Percentiles rank a stretch among this genome's conserved stretches.
These are phyloP conservation scores for Bombus soroeensis DNA, from an alignment of 1,140 invertebrate species.

Conservation along the genomic window DNA sequence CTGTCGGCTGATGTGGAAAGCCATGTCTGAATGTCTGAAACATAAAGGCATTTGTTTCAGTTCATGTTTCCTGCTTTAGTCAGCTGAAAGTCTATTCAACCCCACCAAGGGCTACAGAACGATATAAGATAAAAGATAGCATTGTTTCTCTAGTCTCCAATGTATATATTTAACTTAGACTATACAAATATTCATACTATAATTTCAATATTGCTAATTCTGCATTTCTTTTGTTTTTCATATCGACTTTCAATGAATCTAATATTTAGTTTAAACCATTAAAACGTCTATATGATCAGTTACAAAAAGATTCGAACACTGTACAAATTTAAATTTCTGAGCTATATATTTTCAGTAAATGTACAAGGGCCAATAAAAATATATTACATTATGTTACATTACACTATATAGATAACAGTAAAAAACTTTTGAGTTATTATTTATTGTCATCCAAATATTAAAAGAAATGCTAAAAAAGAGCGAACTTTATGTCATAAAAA, in stretches of 20 bases:
- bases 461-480: too few species aligned
- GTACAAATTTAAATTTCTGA: too few species aligned
- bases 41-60: conserved; percentile 73
- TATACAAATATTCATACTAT: conserved; percentile 1
- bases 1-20: conserved; percentile 98
- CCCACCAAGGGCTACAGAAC: conserved; percentile 39
- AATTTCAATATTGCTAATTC: conserved; percentile 60
- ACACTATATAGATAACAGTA: too few species aligned
- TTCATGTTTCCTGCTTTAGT: conserved; percentile 62
- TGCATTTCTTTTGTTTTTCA: background rate
- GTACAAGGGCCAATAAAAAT: too few species aligned
- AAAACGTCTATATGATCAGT: background rate
- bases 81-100: conserved; percentile 62
- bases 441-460: too few species aligned
- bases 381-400: too few species aligned
- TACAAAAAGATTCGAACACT: too few species aligned
- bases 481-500: too few species aligned
- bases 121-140: conserved; percentile 39
- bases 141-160: conserved; percentile 53
- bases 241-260: background rate
- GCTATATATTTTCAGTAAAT: too few species aligned
- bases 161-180: conserved; percentile 41
- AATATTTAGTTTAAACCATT: background rate
- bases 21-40: conserved; percentile 98
- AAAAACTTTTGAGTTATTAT: too few species aligned